Evolutionary conservation across 2,113 vertebrate genomes (phyloP), one percentile per base, ranked within the genome.

Genomic region (Hirundichthys speculiger): DNA sequence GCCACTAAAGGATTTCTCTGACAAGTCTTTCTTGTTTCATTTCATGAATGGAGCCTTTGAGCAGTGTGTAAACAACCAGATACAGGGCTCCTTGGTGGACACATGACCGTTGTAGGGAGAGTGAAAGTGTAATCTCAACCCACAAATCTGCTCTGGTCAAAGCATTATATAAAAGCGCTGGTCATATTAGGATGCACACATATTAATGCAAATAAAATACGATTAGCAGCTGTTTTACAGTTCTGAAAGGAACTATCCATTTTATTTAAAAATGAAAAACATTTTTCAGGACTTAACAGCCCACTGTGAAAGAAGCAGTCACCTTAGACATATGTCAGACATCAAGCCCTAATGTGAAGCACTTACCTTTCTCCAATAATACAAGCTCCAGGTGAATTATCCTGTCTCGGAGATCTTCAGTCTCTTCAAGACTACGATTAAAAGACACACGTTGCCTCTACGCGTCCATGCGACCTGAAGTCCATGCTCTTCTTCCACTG

Each of bases 21-120:
- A 85, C 43, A 43, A 25, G 30, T 47, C 15, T 50, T 30, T 46
- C 38, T 73, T 9, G 20, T 48, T 43, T 48, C 20, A 22, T 61
- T n/a, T 24, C 24, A 38, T 85, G 75, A 88, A 86, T 77, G 75
- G 63, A 64, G 64, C 47, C 61, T 73, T 80, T 85, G 34, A 79
- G 64, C 41, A 21, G 53, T 34, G 22, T 15, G 46, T 13, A 18
- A 27, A 24, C 24, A 12, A 21, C 53, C 39, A 47, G 50, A 63
- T 38, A 49, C 42, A 60, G 27, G 19, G 11, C 27, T 59, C 14
- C 15, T 58, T 39, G 54, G 45, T 41, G 13, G 7, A 19, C 47
- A 48, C 49, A 21, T 54, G 68, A 70, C 52, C 3, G 56, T 61
- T 55, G 8, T 21, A 30, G 15, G 13, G 19, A 56, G 5, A 25